Evolutionary conservation across 2,888 invertebrate species (phyloP), one percentile per base, ranked within the genome.

Genomic region (Zhuqinia jingwanae): DNA sequence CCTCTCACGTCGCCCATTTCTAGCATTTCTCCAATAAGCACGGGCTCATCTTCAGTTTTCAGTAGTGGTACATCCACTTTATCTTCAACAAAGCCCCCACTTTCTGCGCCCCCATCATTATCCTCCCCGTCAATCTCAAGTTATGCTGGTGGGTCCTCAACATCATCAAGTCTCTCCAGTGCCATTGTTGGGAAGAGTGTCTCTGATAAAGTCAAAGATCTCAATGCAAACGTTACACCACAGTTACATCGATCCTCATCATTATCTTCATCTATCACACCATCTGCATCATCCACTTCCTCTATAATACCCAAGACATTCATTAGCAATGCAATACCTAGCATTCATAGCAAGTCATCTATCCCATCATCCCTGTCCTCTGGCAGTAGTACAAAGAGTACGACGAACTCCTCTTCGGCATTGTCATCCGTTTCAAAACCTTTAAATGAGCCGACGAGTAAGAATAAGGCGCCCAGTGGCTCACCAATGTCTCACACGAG

Each of bases 161-260:
- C 63, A 36, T 42, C 60, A 58, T 76, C 81, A 76, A 65, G 76
- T 86, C 79, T 83, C 79, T 87, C 87, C 83, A 78, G 87, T 87
- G 82, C 77, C 82, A 86, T 86, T 86, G 68, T 87, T 87, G 87
- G 87, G 83, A 88, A 86, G 77, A 84, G 77, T 80, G 70, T 79
- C 20, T 65, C 81, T 30, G 86, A 83, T 27, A 88, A 88, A 68
- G 75, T 86, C 30, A 89, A 89, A 89, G 89, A 89, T 89, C 89
- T 89, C 89, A 88, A 79, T 87, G 87, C 88, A 50, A 87, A 82
- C 73, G 87, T 88, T 53, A 63, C 88, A 42, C 76, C 83, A 36
- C 82, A 83, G 50, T 58, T 76, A 73, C 68, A 77, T 25, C 68
- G 86, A 65, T 76, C 83, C 22, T 78, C 60, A 13, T 82, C 80